Base-by-base conservation (phyloP, 2,113 vertebrate species). In the Callipepla squamata region DNA sequence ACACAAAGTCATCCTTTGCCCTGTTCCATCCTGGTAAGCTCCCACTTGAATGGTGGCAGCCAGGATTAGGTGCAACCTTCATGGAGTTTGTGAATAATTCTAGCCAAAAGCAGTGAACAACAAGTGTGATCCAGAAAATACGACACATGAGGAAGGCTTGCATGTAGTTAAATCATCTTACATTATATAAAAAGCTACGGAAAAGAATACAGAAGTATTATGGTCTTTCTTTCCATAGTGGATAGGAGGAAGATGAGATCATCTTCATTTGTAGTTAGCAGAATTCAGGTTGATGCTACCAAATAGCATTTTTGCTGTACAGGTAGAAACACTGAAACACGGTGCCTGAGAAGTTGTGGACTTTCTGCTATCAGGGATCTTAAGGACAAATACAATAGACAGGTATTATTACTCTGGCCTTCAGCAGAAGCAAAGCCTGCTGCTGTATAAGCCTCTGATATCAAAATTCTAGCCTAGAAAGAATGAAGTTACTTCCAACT, bases 301-400 rank as follows among this genome's bases (percentile, higher is more conserved):
- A 48, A 74, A 87, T 69, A 63, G 8, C 23, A 30, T 38, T 70
- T 66, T 38, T 82, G 51, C 32, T 65, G 34, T 53, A 13, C 36
- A 80, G 34, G 25, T 2, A 42, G 26, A 0, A 1, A 22, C 6
- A 72, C 9, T 6, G 7, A 7, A 72, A n/a, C 2, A 51, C 23
- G 5, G 26, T 18, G 8, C 8, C 51, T 20, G 38, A 81, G 57
- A 81, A 4, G 6, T 7, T 67, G 42, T 26, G 32, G 15, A 32
- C 7, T 63, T 17, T 38, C 22, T 58, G 65, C 14, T 13, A 34
- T 44, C 25, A 59, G 28, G 88, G 13, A 2, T 40, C 40, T 40
- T 40, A 40, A 40, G 40, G 40, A 13, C 40, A 40, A 13, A 12
- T 40, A 40, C 40, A 40, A 40, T 40, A 40, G 40, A 36, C 6